Evolutionary conservation across 2,113 vertebrate species (phyloP).

Genomic region (Hippopotamus amphibius): DNA sequence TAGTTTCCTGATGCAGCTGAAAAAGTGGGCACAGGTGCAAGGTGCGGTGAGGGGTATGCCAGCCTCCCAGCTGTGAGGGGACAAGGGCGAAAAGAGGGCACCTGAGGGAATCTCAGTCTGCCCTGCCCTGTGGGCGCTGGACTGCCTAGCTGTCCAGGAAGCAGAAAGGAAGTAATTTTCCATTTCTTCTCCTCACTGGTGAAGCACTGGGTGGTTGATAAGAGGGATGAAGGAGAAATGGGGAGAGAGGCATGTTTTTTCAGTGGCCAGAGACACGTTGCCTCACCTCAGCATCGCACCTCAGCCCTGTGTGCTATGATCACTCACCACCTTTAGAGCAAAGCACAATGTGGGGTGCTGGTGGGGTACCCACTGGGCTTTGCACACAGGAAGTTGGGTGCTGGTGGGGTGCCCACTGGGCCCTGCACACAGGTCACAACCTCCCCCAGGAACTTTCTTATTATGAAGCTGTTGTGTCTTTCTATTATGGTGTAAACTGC

Average conservation of each 20-base stretch:
- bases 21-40: neutral
- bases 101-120: neutral
- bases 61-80: neutral
- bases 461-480: neutral
- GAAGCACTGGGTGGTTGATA: neutral
- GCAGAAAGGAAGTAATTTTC: neutral
- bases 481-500: neutral
- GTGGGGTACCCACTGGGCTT: neutral
- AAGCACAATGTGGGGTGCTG: conserved; percentile 21
- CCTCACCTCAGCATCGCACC: neutral
- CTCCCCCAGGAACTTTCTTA: neutral
- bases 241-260: neutral
- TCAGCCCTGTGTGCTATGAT: neutral
- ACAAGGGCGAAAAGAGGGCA: neutral
- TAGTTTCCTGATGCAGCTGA: neutral
- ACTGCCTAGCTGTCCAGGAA: neutral
- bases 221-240: too few species aligned
- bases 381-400: neutral
- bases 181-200: neutral
- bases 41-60: neutral
- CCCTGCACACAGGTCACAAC: neutral
- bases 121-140: neutral
- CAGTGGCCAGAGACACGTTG: neutral
- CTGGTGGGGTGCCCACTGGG: neutral
- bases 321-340: neutral